Percentiles rank a stretch among this genome's conserved stretches.
Evolutionary conservation across 30 jellyfish, hydroid and myxozoan genomes (phyloP).

Genomic region (Aurelia aurita): DNA sequence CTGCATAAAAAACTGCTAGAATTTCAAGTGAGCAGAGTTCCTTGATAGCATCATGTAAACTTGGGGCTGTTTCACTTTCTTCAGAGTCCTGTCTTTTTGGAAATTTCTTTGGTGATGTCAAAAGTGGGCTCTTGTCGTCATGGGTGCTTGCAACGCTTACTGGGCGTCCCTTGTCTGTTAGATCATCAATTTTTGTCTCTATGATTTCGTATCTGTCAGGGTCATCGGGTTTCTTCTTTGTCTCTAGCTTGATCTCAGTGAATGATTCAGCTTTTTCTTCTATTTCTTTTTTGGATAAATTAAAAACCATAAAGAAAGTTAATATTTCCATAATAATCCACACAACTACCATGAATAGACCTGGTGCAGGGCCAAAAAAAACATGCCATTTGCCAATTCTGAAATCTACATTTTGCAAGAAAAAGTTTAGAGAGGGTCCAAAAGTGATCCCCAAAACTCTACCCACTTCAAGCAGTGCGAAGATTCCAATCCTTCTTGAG

Average conservation of each 20-base stretch:
- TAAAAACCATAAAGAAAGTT: conserved; percentile 78
- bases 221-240: conserved; percentile 60
- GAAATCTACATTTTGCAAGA: conserved; percentile 81
- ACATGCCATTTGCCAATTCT: conserved; percentile 85
- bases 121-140: conserved; percentile 72
- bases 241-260: conserved; percentile 55
- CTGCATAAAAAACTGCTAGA: conserved; percentile 85
- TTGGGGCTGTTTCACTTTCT: conserved; percentile 20
- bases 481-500: conserved; percentile 76
- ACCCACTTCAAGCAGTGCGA: conserved; percentile 95
- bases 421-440: conserved; percentile 93
- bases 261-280: conserved; percentile 47
- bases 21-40: conserved; percentile 83
- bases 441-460: conserved; percentile 93
- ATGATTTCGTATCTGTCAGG: conserved; percentile 25
- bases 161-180: conserved; percentile 30
- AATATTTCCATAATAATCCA: conserved; percentile 85
- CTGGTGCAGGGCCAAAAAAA: conserved; percentile 94
- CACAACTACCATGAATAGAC: conserved; percentile 87
- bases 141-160: neutral
- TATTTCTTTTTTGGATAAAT: conserved; percentile 58
- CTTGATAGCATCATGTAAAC: conserved; percentile 54
- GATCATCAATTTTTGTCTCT: conserved; percentile 63
- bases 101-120: conserved; percentile 13
- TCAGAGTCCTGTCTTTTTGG: conserved; percentile 10